phyloP scores from a whole-genome alignment of 2,797 vertebrate genomes.

The Salmo trutta region DNA sequence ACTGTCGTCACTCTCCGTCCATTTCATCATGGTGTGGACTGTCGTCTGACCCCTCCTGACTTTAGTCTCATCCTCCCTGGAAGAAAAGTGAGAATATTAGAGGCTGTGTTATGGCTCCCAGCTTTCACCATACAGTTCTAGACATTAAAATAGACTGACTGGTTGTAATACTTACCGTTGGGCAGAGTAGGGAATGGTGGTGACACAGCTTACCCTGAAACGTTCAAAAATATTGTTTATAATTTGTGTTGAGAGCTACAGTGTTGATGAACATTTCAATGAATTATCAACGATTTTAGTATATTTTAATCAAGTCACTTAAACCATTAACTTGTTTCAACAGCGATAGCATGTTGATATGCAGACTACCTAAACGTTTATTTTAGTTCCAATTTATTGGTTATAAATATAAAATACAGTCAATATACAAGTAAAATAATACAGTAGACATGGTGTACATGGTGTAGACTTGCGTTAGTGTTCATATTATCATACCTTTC shows the following conservation, averaged over 20 bases:
- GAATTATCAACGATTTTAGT: too few relatives aligned
- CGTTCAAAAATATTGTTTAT: constrained; percentile 12
- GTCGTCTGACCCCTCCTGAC: constrained; percentile 88
- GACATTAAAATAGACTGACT: neutral
- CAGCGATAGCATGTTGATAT: neutral
- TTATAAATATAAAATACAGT: constrained; percentile 9
- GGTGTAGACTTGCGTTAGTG: constrained; percentile 43
- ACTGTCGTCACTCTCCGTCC: constrained; percentile 92
- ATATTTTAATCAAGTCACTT: too few relatives aligned
- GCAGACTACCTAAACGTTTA: too few relatives aligned
- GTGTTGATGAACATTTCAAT: neutral
- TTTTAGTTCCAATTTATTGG: neutral
- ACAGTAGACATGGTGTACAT: constrained; percentile 31
- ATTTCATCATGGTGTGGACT: constrained; percentile 88
- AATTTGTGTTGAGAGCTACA: neutral
- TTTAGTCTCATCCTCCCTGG: constrained; percentile 92
- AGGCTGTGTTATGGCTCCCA: neutral
- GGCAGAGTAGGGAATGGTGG: constrained; percentile 73
- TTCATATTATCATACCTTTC: constrained; percentile 80
- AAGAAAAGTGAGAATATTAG: neutral
- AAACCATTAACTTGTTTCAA: neutral
- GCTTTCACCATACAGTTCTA: neutral
- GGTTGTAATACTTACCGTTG: constrained; percentile 68
- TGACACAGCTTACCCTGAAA: constrained; percentile 76
- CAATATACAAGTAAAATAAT: constrained; percentile 13